Base-by-base conservation (phyloP, 92 coral and sea anemone genomes). In the Zoanthus solanderi region DNA sequence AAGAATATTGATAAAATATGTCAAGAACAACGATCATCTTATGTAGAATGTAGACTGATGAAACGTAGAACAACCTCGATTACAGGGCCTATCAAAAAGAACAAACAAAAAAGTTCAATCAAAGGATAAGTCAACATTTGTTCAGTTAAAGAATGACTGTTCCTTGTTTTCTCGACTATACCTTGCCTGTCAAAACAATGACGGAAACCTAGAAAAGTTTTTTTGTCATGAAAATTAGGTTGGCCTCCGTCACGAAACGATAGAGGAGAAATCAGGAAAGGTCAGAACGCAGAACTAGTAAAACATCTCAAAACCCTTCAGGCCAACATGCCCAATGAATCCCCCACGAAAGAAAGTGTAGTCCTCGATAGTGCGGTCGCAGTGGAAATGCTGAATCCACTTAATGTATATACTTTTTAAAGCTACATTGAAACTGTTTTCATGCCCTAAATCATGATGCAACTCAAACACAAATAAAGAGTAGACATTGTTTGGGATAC, bases 401-500 rank as follows among this genome's bases (percentile, higher is more conserved):
- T 14, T 13, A 42, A 18, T 23, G 76, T 28, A 9, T 2, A n/a
- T 5, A 34, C 52, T 0, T 76, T 76, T 30, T 76, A 78, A 46
- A 88, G 87, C 15, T 90, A 93, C 54, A 31, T 78, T 9, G 83
- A 79, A 66, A 68, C 2, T 0, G 82, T 88, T 10, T 90, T 90
- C 83, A 44, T 53, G 10, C 92, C 93, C 34, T 90, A 47, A 65
- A 42, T 93, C 15, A 16, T 28, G 75, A 78, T 76, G 13, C 92
- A 88, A 76, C 86, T 90, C 10, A 28, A 88, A n/a, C 7, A 74
- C 6, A 88, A 78, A 12, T 75, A 56, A 17, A 73, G 92, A 75
- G 66, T 93, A 9, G 90, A 93, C 68, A 76, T 88, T 23, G 66
- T 84, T 8, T 90, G 93, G 93, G 90, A 93, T 78, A 85, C 67